Conservation (phyloP, 2,797 vertebrate genomes). For the Diceros bicornis region DNA sequence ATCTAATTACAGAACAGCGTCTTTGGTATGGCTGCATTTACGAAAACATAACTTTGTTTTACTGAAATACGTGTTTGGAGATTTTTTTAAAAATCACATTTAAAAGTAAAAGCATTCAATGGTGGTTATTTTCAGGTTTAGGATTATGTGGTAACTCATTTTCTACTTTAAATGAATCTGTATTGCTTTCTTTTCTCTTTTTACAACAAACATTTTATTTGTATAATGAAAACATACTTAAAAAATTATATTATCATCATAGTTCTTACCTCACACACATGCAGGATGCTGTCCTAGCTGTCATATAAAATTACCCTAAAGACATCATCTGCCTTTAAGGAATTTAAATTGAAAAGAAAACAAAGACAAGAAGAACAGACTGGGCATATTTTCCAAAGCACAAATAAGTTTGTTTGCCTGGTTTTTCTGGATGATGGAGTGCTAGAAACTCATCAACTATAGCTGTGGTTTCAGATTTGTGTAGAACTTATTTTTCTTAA, state of each 20-base stretch:
- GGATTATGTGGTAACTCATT: slow-evolving; percentile 47
- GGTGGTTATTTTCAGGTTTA: slow-evolving; percentile 49
- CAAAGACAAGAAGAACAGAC: slow-evolving; percentile 51
- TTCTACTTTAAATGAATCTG: slow-evolving; percentile 54
- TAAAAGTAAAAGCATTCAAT: slow-evolving; percentile 54
- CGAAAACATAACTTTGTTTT: not conserved
- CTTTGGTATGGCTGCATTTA: not conserved
- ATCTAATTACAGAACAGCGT: not conserved
- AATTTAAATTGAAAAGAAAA: slow-evolving; percentile 73
- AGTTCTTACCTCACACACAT: slow-evolving; percentile 36
- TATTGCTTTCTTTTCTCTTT: not conserved
- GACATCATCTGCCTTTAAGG: slow-evolving; percentile 27
- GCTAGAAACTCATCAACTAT: not conserved
- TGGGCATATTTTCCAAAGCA: slow-evolving; percentile 62
- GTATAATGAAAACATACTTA: slow-evolving; percentile 22
- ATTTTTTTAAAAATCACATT: not conserved
- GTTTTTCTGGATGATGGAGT: slow-evolving; percentile 40
- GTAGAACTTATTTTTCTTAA: slow-evolving; percentile 41
- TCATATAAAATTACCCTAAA: slow-evolving; percentile 70
- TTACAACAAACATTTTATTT: slow-evolving; percentile 35
- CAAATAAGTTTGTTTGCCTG: slow-evolving; percentile 57
- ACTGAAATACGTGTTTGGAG: not conserved
- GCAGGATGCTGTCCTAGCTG: not conserved
- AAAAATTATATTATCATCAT: not conserved
- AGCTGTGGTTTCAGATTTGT: slow-evolving; percentile 2